Base-by-base conservation (phyloP, 1,140 invertebrate genomes). In the Eumaeus atala region DNA sequence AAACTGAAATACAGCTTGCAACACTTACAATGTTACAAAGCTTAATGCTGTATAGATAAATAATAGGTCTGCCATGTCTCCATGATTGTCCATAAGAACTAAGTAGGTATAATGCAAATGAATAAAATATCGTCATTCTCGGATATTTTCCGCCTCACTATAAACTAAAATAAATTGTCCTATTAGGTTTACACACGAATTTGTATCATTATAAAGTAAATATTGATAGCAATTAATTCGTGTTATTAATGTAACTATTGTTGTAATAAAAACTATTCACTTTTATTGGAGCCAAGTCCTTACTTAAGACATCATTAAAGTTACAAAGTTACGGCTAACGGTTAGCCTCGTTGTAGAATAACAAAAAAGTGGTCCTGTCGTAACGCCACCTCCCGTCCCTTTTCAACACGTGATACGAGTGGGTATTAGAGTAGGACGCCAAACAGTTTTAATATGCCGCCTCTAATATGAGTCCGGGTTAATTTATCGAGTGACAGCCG, bases 401-500 rank as follows among this genome's bases (percentile, higher is more conserved):
- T 77, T 74, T 44, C 6, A 14, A 9, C 40, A 16, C 9, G 72
- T 82, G 78, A 64, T 51, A 44, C 74, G 42, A 48, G 48, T 47
- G 62, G 54, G 66, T 56, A 18, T 51, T 56, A 48, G 72, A 84
- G 68, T 49, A 71, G 67, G 76, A 78, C 66, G 74, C 74, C 67
- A 62, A 64, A 60, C 17, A 58, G 70, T 76, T 77, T 77, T 72
- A 74, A 77, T 75, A 73, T 76, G 67, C 63, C 58, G 64, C 74
- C 72, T 66, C 69, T 76, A 81, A 77, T 81, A 70, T 72, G 73
- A 77, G 74, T 72, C 68, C 68, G 61, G 70, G 75, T 77, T 86
- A 86, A 86, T 86, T 86, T 86, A 86, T 86, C 62, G 77, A 71
- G 68, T 72, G 75, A 84, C 83, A 86, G 83, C 77, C 81, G 77